These are phyloP conservation scores for Nemapogon koenigi DNA, from an alignment of 2,888 invertebrate species.

Conservation along the genomic window DNA sequence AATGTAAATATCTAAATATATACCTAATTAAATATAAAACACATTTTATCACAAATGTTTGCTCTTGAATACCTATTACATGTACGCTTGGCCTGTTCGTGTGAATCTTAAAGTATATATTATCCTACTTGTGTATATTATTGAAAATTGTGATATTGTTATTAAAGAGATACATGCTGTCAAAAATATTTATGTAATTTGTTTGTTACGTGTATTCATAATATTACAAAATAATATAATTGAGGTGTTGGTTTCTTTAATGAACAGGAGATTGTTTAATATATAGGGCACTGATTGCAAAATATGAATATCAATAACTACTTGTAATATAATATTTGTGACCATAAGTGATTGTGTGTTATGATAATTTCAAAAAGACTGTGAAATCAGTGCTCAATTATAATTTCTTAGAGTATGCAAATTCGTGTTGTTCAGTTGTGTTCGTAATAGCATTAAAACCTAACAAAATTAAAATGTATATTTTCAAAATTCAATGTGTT, in stretches of 20 bases:
- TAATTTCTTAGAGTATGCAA: conserved; percentile 45
- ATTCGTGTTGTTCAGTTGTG: too few relatives aligned
- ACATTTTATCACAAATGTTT: conserved; percentile 43
- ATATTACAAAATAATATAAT: not conserved
- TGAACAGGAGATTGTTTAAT: not conserved
- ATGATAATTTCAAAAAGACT: conserved; percentile 2
- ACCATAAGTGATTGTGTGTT: conserved; percentile 4
- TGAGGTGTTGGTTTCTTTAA: not conserved
- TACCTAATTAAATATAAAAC: conserved; percentile 24
- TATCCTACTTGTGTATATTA: conserved; percentile 60
- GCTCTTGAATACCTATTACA: conserved; percentile 41
- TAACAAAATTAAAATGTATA: too few relatives aligned
- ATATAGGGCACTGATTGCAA: conserved; percentile 3
- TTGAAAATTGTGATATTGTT: conserved; percentile 66
- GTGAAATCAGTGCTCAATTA: conserved; percentile 46
- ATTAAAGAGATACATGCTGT: conserved; percentile 26
- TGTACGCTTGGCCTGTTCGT: conserved; percentile 50
- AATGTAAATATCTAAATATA: conserved; percentile 30
- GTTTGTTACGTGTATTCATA: not conserved
- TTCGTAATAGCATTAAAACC: too few relatives aligned
- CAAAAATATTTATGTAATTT: not conserved
- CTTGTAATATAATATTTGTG: not conserved
- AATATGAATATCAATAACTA: not conserved
- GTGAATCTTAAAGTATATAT: conserved; percentile 36
- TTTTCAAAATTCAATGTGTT: too few relatives aligned